Percentiles rank a stretch among this genome's conserved stretches.
Conservation (phyloP, 23 tunicate genomes). For the Trididemnum nubilum region DNA sequence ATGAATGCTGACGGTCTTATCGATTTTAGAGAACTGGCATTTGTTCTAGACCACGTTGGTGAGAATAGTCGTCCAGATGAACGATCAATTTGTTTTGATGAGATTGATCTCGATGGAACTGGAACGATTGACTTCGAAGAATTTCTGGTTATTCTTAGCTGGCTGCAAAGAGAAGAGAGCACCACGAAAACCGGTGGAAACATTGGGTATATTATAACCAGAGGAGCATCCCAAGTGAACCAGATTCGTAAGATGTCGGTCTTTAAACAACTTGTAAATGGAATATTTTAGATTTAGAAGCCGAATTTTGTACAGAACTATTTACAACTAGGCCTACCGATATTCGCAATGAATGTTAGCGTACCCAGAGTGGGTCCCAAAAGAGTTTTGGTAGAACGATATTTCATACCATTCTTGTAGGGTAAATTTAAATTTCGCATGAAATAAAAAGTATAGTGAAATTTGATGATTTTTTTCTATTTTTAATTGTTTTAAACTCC, state of each 20-base stretch:
- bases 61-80: conserved; percentile 72
- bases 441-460: too few relatives aligned
- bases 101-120: conserved; percentile 62
- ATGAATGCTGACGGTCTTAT: conserved; percentile 83
- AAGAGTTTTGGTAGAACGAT: too few relatives aligned
- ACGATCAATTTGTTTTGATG: conserved; percentile 51
- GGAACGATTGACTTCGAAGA: conserved; percentile 84
- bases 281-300: conserved; percentile 58
- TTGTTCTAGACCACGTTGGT: conserved; percentile 77
- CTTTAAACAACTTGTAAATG: conserved; percentile 69
- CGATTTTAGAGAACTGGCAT: conserved; percentile 79
- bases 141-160: conserved; percentile 59
- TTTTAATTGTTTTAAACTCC: too few relatives aligned
- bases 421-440: too few relatives aligned
- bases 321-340: too few relatives aligned
- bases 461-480: too few relatives aligned
- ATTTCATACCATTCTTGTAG: too few relatives aligned
- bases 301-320: too few relatives aligned
- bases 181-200: conserved; percentile 30
- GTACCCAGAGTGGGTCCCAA: too few relatives aligned
- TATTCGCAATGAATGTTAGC: too few relatives aligned
- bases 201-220: conserved; percentile 50
- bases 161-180: conserved; percentile 37
- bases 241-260: conserved; percentile 74
- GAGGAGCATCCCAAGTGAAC: conserved; percentile 74